phyloP scores from a whole-genome alignment of 2,113 vertebrate genomes.

The Megaleporinus macrocephalus region DNA sequence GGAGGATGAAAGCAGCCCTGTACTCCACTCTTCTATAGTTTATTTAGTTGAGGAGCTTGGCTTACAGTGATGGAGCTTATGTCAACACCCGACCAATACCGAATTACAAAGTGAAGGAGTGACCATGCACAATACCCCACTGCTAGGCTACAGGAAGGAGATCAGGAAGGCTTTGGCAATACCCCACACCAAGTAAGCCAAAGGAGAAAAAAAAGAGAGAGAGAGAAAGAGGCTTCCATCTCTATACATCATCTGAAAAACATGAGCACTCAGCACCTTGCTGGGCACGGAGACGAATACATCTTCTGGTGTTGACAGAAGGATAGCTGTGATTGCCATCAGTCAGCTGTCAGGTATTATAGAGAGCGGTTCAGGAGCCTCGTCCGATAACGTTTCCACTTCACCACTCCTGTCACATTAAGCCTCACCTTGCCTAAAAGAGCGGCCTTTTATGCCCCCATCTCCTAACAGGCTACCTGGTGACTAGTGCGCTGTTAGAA shows the following conservation, averaged over 20 bases:
- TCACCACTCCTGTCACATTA: conserved; percentile 65
- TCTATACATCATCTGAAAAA: conserved; percentile 24
- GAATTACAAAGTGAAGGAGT: conserved; percentile 49
- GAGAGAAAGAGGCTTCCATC: neutral
- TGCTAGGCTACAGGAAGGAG: conserved; percentile 47
- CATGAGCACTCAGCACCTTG: neutral
- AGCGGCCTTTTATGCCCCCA: conserved; percentile 33
- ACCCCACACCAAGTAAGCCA: conserved; percentile 40
- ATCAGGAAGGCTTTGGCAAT: conserved; percentile 56
- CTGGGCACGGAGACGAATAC: conserved; percentile 38
- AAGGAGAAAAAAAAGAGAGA: conserved; percentile 27
- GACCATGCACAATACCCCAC: conserved; percentile 36
- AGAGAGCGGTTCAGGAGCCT: conserved; percentile 58
- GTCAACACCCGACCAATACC: conserved; percentile 54
- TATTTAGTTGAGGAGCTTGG: conserved; percentile 52
- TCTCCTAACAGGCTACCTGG: conserved; percentile 38
- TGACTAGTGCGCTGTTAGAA: conserved; percentile 41
- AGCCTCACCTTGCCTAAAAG: conserved; percentile 55
- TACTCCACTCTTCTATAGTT: conserved; percentile 31
- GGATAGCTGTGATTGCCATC: conserved; percentile 70
- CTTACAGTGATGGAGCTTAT: conserved; percentile 42
- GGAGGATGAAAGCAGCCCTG: conserved; percentile 54
- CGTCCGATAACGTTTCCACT: conserved; percentile 63
- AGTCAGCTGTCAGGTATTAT: conserved; percentile 67
- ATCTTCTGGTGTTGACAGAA: conserved; percentile 53